Conservation (phyloP, 2,797 vertebrate species). For the Schizothorax lantsangensis region DNA sequence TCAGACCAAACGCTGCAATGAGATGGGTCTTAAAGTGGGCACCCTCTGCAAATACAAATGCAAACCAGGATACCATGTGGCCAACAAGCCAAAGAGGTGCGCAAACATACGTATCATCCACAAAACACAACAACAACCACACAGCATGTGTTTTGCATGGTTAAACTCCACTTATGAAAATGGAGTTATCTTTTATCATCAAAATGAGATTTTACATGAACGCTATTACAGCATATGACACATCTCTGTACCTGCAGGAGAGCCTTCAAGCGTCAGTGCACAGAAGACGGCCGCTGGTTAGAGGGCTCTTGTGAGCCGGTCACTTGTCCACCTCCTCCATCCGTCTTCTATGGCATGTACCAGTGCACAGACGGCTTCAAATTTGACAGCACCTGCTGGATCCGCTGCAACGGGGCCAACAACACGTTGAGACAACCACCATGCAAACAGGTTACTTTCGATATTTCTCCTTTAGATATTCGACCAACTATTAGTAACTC, state of each 20-base stretch:
- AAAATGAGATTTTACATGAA: background rate
- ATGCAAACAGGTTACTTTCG: constrained; percentile 81
- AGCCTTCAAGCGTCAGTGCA: constrained; percentile 95
- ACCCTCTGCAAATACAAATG: constrained; percentile 98
- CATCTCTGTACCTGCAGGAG: constrained; percentile 76
- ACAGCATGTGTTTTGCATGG: background rate
- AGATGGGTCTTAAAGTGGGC: constrained; percentile 94
- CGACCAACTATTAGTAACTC: background rate
- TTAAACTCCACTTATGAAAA: background rate
- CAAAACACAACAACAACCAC: background rate
- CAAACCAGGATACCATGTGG: constrained; percentile 93
- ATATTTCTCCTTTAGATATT: background rate
- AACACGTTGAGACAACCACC: constrained; percentile 78
- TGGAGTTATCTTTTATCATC: background rate
- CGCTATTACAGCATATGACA: background rate
- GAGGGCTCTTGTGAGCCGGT: constrained; percentile 90
- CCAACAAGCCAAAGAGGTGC: constrained; percentile 83
- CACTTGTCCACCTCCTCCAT: constrained; percentile 89
- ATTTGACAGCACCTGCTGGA: constrained; percentile 93
- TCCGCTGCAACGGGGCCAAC: constrained; percentile 86
- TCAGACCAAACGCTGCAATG: constrained; percentile 89
- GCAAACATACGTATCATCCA: background rate
- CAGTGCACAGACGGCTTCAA: constrained; percentile 93
- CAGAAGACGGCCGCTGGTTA: constrained; percentile 93
- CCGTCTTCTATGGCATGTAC: constrained; percentile 93